Evolutionary conservation across 2,113 vertebrate species (phyloP).

Genomic region (Uria lomvia): DNA sequence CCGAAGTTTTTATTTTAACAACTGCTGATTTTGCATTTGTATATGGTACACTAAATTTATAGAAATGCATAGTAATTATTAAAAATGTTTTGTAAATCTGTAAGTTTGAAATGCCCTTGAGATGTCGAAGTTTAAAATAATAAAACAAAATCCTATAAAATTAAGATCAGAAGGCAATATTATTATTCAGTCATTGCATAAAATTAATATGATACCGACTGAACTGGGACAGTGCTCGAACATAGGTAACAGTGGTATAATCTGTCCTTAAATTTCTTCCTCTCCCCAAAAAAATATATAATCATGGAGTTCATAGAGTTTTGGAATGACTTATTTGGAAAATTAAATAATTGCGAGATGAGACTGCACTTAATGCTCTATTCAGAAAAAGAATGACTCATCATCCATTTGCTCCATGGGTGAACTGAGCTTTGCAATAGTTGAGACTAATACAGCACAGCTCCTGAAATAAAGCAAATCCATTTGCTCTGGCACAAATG

Average conservation of each 20-base stretch:
- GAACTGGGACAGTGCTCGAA: neutral
- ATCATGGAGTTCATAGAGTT: neutral
- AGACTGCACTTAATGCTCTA: neutral
- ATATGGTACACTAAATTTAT: neutral
- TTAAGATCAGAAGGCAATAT: neutral
- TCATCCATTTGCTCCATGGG: neutral
- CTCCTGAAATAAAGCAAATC: conserved; percentile 26
- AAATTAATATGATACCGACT: neutral
- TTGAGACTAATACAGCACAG: neutral
- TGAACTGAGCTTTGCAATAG: neutral
- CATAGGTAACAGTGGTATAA: neutral
- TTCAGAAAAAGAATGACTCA: conserved; percentile 30
- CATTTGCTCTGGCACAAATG: neutral
- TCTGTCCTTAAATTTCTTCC: neutral
- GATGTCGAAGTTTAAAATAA: neutral
- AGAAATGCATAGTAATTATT: neutral
- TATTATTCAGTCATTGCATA: neutral
- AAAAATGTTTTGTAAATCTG: neutral
- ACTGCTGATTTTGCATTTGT: neutral
- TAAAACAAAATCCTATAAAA: neutral
- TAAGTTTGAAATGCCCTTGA: neutral
- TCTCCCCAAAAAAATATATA: neutral
- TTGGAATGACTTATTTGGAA: neutral
- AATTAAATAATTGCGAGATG: conserved; percentile 13
- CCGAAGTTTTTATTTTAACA: neutral